Evolutionary conservation across 23 tunicate genomes (phyloP).

Genomic region (Botrylloides violaceus): DNA sequence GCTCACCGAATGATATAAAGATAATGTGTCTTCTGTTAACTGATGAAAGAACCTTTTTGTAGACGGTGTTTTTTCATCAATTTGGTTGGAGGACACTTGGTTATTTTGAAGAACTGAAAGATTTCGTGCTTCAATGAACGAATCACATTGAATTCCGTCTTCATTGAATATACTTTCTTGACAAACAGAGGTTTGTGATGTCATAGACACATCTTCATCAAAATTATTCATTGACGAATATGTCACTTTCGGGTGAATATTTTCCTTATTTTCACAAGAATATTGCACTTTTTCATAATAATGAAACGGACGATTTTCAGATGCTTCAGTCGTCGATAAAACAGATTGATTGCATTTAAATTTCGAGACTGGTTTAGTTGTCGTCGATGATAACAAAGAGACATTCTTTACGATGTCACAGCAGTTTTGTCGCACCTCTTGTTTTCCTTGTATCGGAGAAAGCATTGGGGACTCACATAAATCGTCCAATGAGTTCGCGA

Average conservation of each 20-base stretch:
- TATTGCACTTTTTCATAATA: background rate
- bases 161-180: background rate
- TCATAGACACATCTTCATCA: background rate
- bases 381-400: conserved; percentile 11
- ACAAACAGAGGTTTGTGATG: background rate
- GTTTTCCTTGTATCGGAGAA: background rate
- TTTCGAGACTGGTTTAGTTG: background rate
- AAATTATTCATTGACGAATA: background rate
- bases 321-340: no score
- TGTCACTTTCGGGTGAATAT: background rate
- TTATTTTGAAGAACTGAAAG: background rate
- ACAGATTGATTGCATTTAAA: background rate
- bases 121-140: background rate
- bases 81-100: no score
- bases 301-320: background rate
- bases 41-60: no score
- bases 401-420: background rate
- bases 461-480: background rate
- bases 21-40: no score
- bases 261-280: background rate
- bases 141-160: background rate
- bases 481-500: background rate
- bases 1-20: no score
- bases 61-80: no score
- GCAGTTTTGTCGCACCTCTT: background rate